phyloP scores from a whole-genome alignment of 2,888 invertebrate species.

The Agapostemon virescens region DNA sequence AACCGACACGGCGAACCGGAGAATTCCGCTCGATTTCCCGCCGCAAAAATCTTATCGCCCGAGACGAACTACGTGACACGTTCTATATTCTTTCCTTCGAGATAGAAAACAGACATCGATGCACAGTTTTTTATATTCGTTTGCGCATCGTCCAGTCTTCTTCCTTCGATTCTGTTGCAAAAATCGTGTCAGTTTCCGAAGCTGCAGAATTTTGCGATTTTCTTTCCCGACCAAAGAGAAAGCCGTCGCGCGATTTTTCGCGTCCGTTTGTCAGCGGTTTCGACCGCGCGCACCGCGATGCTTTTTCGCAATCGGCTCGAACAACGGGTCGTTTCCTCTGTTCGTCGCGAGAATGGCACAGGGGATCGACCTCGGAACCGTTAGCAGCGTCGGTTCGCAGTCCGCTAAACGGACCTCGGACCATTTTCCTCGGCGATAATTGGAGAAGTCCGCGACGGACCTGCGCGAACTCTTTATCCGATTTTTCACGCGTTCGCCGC shows the following conservation, averaged over 20 bases:
- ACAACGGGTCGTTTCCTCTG: slow-evolving; percentile 60
- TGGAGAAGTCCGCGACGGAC: slow-evolving; percentile 13
- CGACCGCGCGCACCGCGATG: slow-evolving; percentile 20
- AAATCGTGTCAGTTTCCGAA: not conserved
- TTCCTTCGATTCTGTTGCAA: not conserved
- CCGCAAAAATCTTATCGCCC: not conserved
- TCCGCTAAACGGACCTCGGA: slow-evolving; percentile 25
- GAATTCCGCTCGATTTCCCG: not conserved
- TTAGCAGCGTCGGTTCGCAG: slow-evolving; percentile 45
- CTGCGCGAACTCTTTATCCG: slow-evolving; percentile 13
- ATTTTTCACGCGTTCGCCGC: not conserved
- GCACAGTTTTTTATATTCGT: not conserved
- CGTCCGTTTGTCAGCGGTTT: not conserved
- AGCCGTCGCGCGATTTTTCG: not conserved
- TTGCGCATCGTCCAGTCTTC: not conserved
- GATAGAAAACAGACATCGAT: not conserved
- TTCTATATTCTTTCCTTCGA: not conserved
- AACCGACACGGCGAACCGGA: too few species aligned
- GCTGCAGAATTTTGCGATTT: too few species aligned
- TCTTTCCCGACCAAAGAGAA: not conserved
- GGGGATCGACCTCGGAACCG: slow-evolving; percentile 49
- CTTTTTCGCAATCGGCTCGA: slow-evolving; percentile 53
- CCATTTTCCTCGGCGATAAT: slow-evolving; percentile 48
- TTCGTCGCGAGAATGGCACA: slow-evolving; percentile 35
- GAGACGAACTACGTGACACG: not conserved